Evolutionary conservation across 37 sponge, comb jelly and placozoan genomes (phyloP).

Genomic region (Crambe crambe): DNA sequence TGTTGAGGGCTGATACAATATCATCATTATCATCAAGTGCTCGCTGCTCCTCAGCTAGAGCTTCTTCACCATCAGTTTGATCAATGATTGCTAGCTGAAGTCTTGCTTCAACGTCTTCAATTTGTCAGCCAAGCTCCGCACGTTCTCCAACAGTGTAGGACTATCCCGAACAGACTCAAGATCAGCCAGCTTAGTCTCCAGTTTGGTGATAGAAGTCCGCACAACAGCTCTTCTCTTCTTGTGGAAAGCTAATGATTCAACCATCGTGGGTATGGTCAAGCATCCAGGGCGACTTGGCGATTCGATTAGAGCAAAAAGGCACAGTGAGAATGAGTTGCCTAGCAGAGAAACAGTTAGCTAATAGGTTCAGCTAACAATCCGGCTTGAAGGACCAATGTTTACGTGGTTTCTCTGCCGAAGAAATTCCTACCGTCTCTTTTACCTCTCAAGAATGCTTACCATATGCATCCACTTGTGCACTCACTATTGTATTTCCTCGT

Average conservation of each 20-base stretch:
- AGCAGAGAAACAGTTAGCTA: background rate
- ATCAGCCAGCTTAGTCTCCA: slow-evolving; percentile 24
- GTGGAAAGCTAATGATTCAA: slow-evolving; percentile 3
- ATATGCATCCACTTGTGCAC: no score
- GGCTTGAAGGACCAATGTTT: background rate
- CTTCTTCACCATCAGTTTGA: background rate
- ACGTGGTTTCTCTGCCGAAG: background rate
- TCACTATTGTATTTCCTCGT: no score
- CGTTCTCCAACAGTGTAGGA: slow-evolving; percentile 27
- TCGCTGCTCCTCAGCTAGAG: background rate
- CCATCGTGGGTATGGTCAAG: background rate
- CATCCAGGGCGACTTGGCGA: background rate
- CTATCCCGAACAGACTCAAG: slow-evolving; percentile 12
- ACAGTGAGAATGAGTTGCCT: background rate
- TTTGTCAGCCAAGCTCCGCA: background rate
- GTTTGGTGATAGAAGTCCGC: slow-evolving; percentile 27
- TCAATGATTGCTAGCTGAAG: background rate
- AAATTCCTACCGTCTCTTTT: no score
- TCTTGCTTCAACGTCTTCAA: slow-evolving; percentile 22
- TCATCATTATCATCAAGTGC: background rate
- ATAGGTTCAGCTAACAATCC: background rate
- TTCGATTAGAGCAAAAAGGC: background rate
- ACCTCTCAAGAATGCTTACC: no score
- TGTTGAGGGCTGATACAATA: background rate
- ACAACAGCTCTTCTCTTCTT: slow-evolving; percentile 41